Evolutionary conservation across 1,140 invertebrate species (phyloP).

Genomic region (Cotesia typhae): DNA sequence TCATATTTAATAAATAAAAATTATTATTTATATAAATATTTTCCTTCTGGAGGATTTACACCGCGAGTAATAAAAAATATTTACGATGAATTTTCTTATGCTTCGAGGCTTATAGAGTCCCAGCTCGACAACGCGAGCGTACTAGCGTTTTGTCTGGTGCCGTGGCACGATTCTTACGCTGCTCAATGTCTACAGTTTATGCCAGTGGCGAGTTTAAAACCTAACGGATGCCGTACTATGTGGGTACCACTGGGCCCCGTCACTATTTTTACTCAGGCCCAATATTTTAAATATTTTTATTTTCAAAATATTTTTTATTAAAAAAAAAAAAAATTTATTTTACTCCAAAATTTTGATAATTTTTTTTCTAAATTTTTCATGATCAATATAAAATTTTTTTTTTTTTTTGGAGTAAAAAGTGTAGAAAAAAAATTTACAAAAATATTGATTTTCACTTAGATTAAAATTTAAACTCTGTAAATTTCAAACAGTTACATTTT

Average conservation of each 20-base stretch:
- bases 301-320: not conserved
- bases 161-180: conserved; percentile 27
- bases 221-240: conserved; percentile 24
- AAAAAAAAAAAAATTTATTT: not conserved
- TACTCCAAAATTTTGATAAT: not conserved
- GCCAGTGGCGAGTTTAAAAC: conserved; percentile 32
- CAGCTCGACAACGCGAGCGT: conserved; percentile 35
- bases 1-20: conserved; percentile 4
- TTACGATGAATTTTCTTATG: conserved; percentile 58
- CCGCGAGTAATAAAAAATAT: conserved; percentile 53
- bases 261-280: conserved; percentile 6
- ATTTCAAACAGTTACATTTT: not conserved
- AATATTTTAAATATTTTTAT: conserved; percentile 21
- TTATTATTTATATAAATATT: conserved; percentile 27
- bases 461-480: conserved; percentile 5
- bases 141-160: conserved; percentile 28
- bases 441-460: not conserved
- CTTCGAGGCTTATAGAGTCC: conserved; percentile 41
- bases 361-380: not conserved
- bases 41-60: conserved; percentile 23
- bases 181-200: conserved; percentile 14
- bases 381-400: too few relatives aligned
- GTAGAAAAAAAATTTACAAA: not conserved
- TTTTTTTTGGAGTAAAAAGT: too few relatives aligned
- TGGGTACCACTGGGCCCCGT: conserved; percentile 22